phyloP scores from a whole-genome alignment of 2,888 invertebrate species.

The Tribolium freemani region DNA sequence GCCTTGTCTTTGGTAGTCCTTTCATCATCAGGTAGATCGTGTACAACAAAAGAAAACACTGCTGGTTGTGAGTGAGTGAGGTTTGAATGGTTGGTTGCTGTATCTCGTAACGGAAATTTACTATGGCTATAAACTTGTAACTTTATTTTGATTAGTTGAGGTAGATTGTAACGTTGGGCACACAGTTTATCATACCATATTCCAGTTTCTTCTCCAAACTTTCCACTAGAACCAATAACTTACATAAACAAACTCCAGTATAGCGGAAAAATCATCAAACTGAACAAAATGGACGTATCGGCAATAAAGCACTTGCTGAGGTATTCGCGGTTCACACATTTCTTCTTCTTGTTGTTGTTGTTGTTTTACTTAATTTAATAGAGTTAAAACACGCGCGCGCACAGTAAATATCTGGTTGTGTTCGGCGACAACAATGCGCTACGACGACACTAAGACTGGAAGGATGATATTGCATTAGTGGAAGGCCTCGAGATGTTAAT shows the following conservation, averaged over 20 bases:
- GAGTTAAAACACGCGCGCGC: slow-evolving; percentile 10
- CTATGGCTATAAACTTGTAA: slow-evolving; percentile 65
- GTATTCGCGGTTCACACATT: slow-evolving; percentile 51
- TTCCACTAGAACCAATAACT: slow-evolving; percentile 54
- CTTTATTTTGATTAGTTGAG: slow-evolving; percentile 68
- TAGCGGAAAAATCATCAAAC: slow-evolving; percentile 19
- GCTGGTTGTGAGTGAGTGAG: slow-evolving; percentile 53
- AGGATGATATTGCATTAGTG: slow-evolving; percentile 63
- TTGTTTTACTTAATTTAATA: neutral
- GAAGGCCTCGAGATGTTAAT: slow-evolving; percentile 68
- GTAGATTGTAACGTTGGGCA: slow-evolving; percentile 67
- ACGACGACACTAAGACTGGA: slow-evolving; percentile 52
- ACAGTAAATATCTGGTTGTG: neutral
- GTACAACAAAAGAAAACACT: slow-evolving; percentile 51
- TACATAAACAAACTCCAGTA: slow-evolving; percentile 1
- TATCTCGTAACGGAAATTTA: slow-evolving; percentile 64
- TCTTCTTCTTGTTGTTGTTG: neutral
- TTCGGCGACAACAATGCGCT: slow-evolving; percentile 21
- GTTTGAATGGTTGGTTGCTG: slow-evolving; percentile 63
- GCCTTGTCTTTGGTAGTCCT: slow-evolving; percentile 61
- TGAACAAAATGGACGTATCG: slow-evolving; percentile 48
- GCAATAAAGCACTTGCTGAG: slow-evolving; percentile 57
- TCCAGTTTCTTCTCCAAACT: slow-evolving; percentile 60
- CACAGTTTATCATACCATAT: slow-evolving; percentile 65
- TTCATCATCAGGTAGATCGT: slow-evolving; percentile 53